phyloP scores from a whole-genome alignment of 1,140 invertebrate species.

The Goniozus legneri region DNA sequence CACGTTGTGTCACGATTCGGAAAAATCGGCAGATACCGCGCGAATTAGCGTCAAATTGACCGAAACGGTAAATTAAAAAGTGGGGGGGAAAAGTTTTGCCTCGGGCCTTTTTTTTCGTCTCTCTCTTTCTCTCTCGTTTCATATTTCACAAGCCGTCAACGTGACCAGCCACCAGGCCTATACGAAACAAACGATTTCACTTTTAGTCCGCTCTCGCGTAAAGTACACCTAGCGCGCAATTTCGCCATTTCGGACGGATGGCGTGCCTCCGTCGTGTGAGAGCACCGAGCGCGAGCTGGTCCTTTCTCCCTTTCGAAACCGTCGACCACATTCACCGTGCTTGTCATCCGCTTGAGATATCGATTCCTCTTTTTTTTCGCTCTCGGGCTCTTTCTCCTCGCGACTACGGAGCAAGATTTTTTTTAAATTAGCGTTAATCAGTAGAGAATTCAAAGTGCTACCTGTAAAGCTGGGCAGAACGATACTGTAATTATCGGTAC shows the following conservation, averaged over 20 bases:
- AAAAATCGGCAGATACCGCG: too few species aligned
- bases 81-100: background rate
- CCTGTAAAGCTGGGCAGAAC: too few species aligned
- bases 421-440: too few species aligned
- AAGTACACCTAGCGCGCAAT: constrained; percentile 30
- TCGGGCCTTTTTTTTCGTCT: background rate
- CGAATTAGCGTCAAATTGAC: too few species aligned
- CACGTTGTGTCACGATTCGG: constrained; percentile 7
- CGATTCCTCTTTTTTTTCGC: too few species aligned
- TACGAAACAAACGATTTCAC: constrained; percentile 41
- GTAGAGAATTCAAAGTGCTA: too few species aligned
- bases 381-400: too few species aligned
- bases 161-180: too few species aligned
- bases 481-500: too few species aligned
- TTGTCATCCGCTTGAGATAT: too few species aligned
- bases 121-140: background rate
- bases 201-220: constrained; percentile 35
- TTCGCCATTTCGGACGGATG: constrained; percentile 30
- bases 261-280: constrained; percentile 10
- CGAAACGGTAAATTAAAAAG: constrained; percentile 12
- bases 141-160: constrained; percentile 6
- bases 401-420: too few species aligned
- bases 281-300: constrained; percentile 20
- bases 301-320: constrained; percentile 30
- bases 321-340: too few species aligned